phyloP scores from a whole-genome alignment of 2,113 vertebrate genomes.

The Cisticola juncidis region DNA sequence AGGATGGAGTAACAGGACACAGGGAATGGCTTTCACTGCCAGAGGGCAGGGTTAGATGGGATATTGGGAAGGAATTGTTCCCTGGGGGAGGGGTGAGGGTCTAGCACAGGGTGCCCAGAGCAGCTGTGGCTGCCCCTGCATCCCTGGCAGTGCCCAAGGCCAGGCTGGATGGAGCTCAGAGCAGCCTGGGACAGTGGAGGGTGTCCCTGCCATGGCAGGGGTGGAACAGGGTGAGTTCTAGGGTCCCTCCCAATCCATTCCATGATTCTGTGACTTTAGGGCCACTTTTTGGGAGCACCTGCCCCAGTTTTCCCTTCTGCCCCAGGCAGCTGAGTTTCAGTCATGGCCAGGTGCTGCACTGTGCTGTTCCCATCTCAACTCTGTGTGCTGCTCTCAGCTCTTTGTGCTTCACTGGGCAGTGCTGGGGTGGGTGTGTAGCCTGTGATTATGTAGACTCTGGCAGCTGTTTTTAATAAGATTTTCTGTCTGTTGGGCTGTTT shows the following conservation, averaged over 20 bases:
- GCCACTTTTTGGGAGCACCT: neutral
- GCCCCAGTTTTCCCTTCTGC: neutral
- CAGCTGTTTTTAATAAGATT: neutral
- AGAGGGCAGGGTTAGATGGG: accelerated
- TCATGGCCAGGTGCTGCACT: neutral
- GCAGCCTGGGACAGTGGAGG: neutral
- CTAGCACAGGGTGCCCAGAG: neutral
- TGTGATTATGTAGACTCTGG: neutral
- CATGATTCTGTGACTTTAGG: neutral
- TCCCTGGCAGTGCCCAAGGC: neutral
- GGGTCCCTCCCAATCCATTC: neutral
- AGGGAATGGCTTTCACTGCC: neutral
- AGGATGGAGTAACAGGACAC: neutral
- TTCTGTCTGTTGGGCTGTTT: neutral
- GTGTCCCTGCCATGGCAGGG: neutral
- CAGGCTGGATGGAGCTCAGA: neutral
- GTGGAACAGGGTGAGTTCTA: neutral
- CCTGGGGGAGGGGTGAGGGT: neutral
- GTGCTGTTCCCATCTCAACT: neutral
- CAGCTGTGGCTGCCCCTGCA: neutral
- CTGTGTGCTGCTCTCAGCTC: neutral
- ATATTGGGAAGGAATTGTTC: neutral
- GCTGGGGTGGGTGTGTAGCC: neutral
- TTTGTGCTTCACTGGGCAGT: neutral
- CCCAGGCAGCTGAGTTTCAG: neutral